A percentile compares a stretch with the other conserved stretches of the same genome.
These are phyloP conservation scores for Plodia interpunctella DNA, from an alignment of 1,140 invertebrate genomes.

Conservation along the genomic window DNA sequence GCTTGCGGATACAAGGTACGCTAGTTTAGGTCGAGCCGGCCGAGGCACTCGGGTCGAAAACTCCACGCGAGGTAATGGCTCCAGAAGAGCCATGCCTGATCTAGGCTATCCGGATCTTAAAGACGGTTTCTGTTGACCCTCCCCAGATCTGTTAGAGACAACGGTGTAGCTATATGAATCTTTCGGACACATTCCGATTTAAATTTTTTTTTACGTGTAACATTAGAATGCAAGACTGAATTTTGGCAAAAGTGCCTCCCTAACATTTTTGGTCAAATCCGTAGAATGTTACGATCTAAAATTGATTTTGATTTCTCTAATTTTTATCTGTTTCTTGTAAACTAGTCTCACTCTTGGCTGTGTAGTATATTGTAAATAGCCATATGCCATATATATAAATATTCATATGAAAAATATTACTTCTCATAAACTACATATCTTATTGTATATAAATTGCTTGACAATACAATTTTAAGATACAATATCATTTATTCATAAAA, in stretches of 20 bases:
- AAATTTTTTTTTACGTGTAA: constrained; percentile 30
- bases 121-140: constrained; percentile 86
- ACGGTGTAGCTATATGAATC: constrained; percentile 69
- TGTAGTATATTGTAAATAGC: constrained; percentile 8
- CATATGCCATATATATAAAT: not conserved
- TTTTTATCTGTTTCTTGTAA: not conserved
- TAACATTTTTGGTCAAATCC: constrained; percentile 33
- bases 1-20: constrained; percentile 65
- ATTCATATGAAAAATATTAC: not conserved
- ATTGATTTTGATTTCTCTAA: not conserved
- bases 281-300: constrained; percentile 11
- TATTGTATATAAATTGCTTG: constrained; percentile 72
- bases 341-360: constrained; percentile 3
- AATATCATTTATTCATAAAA: constrained; percentile 30
- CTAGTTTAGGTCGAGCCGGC: constrained; percentile 74
- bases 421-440: constrained; percentile 72
- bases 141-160: constrained; percentile 80
- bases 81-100: constrained; percentile 77
- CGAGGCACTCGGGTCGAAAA: constrained; percentile 61
- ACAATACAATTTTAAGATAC: constrained; percentile 71
- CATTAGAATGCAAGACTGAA: constrained; percentile 65
- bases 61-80: constrained; percentile 48
- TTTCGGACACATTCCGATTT: constrained; percentile 19
- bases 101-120: constrained; percentile 80
- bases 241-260: constrained; percentile 57